phyloP scores from a whole-genome alignment of 2,113 vertebrate species.

The Mesembrinibis cayennensis region DNA sequence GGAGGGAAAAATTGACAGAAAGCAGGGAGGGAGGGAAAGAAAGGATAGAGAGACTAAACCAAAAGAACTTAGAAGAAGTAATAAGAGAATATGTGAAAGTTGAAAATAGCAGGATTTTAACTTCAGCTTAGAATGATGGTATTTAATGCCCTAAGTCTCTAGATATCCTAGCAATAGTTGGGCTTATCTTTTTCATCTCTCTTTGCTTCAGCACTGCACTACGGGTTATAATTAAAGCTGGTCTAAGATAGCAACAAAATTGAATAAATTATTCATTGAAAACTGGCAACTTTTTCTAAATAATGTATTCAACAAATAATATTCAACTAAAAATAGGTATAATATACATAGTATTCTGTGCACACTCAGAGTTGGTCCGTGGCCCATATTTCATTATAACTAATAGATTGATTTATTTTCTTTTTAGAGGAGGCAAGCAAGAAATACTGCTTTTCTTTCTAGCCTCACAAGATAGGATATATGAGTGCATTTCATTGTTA shows the following conservation, averaged over 20 bases:
- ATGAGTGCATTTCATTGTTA: background rate
- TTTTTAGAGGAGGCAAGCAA: background rate
- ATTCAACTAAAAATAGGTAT: constrained; percentile 3
- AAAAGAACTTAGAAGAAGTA: background rate
- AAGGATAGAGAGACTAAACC: background rate
- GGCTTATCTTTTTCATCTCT: constrained; percentile 8
- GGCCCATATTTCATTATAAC: background rate
- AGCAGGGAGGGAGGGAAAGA: background rate
- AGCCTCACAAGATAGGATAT: background rate
- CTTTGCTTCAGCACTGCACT: background rate
- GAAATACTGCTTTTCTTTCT: background rate
- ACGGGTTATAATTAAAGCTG: constrained; percentile 27
- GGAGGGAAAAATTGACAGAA: background rate
- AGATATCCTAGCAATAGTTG: background rate
- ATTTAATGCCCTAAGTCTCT: background rate
- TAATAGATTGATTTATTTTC: background rate
- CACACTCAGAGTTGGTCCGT: background rate
- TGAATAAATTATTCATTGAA: constrained; percentile 43
- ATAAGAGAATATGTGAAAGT: background rate
- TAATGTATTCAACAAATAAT: background rate
- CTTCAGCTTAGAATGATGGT: background rate
- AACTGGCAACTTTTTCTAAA: constrained; percentile 20
- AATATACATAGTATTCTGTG: background rate
- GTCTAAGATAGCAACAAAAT: constrained; percentile 22
- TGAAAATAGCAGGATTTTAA: background rate